A percentile compares a stretch with the other conserved stretches of the same genome.
These are phyloP conservation scores for Todiramphus saurophagus DNA, from an alignment of 2,113 vertebrate species.

Conservation along the genomic window DNA sequence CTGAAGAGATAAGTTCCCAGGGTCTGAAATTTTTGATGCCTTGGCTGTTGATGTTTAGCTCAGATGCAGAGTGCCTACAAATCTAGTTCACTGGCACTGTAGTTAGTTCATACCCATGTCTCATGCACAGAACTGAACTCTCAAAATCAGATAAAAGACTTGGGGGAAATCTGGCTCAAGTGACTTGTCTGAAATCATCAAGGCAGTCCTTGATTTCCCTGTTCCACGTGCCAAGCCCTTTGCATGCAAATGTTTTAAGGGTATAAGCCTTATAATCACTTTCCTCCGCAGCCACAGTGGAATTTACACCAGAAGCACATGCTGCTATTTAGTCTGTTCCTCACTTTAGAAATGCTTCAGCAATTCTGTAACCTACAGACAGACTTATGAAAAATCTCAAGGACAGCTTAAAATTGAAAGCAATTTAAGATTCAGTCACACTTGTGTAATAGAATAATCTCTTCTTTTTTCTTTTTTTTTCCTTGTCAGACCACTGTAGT, in stretches of 20 bases:
- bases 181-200: not conserved
- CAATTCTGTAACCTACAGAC: not conserved
- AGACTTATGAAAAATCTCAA: not conserved
- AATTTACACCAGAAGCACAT: not conserved
- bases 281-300: not conserved
- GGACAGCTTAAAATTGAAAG: not conserved
- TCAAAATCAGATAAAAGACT: not conserved
- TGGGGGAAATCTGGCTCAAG: not conserved
- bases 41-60: not conserved
- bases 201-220: not conserved
- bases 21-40: not conserved
- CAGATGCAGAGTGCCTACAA: not conserved
- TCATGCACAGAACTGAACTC: not conserved
- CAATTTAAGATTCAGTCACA: not conserved
- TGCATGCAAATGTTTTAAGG: not conserved
- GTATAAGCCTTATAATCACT: not conserved
- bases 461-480: not conserved
- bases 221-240: not conserved
- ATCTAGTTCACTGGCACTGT: not conserved
- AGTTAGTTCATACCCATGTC: not conserved
- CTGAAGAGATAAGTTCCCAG: not conserved
- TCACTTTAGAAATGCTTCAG: not conserved
- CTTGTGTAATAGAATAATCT: not conserved
- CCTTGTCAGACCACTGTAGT: not conserved
- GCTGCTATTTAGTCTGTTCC: not conserved